phyloP scores from a whole-genome alignment of 2,888 invertebrate genomes.

The Agonopterix subpropinquella region DNA sequence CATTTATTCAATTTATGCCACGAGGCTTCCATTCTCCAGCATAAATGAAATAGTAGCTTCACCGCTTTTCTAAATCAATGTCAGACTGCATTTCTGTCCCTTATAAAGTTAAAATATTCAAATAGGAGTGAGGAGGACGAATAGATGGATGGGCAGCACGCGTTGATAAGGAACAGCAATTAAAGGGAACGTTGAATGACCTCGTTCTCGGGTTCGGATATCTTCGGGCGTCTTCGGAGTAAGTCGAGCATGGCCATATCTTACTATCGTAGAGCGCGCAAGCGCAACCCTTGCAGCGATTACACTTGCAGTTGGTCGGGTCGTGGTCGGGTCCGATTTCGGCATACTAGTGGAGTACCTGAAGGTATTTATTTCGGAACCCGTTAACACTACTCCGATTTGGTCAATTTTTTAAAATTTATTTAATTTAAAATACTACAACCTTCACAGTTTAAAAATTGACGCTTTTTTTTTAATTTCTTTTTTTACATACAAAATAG shows the following conservation, averaged over 20 bases:
- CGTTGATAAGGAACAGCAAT: constrained; percentile 57
- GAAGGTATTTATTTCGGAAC: no score
- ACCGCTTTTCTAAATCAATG: constrained; percentile 55
- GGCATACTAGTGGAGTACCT: no score
- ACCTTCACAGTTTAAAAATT: no score
- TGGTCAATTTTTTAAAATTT: no score
- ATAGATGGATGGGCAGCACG: constrained; percentile 19
- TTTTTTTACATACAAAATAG: no score
- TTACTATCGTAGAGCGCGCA: constrained; percentile 47
- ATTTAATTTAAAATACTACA: no score
- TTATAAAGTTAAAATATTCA: constrained; percentile 50
- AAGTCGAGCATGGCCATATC: constrained; percentile 51
- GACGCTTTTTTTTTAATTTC: no score
- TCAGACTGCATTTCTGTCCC: constrained; percentile 39
- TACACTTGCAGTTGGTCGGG: no score
- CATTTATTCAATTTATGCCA: constrained; percentile 57
- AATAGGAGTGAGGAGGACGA: constrained; percentile 40
- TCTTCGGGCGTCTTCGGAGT: constrained; percentile 46
- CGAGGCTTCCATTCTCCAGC: constrained; percentile 26
- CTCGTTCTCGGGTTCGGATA: constrained; percentile 39
- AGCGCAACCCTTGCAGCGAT: constrained; percentile 43
- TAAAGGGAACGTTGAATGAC: constrained; percentile 62
- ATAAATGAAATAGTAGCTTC: constrained; percentile 37
- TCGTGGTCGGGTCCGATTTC: no score
- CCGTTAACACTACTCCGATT: no score